These are phyloP conservation scores for Selenia dentaria DNA, from an alignment of 2,888 invertebrate species.

Conservation along the genomic window DNA sequence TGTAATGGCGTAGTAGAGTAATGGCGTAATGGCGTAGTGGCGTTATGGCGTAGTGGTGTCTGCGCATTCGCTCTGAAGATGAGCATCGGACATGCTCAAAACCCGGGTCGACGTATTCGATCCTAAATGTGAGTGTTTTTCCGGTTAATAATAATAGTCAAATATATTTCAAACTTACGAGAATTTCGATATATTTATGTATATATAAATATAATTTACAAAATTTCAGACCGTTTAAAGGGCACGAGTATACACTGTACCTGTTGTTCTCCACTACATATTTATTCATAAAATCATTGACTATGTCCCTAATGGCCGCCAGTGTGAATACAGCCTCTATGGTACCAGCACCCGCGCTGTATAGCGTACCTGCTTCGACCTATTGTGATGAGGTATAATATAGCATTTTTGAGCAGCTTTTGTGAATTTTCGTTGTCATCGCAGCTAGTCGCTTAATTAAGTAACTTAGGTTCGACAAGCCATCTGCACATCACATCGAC, in stretches of 20 bases:
- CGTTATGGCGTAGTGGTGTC: too few relatives aligned
- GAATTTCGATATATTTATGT: too few relatives aligned
- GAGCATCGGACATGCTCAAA: too few relatives aligned
- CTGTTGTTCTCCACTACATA: conserved; percentile 84
- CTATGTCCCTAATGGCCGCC: conserved; percentile 60
- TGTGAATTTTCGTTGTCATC: not conserved
- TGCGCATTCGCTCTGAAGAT: too few relatives aligned
- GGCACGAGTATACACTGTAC: conserved; percentile 59
- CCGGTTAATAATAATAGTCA: too few relatives aligned
- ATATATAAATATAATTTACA: not conserved
- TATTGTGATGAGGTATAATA: conserved; percentile 45
- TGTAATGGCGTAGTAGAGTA: too few relatives aligned
- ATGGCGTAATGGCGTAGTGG: too few relatives aligned
- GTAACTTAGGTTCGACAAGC: not conserved
- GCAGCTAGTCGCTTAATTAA: not conserved
- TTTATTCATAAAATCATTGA: conserved; percentile 80
- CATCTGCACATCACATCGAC: too few relatives aligned
- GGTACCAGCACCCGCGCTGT: conserved; percentile 40
- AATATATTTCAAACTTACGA: too few relatives aligned
- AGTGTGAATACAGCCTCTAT: conserved; percentile 44
- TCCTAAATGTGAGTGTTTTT: too few relatives aligned
- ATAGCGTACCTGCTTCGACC: conserved; percentile 38
- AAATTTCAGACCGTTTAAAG: conserved; percentile 19
- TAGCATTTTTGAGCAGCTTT: not conserved
- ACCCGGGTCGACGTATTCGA: too few relatives aligned